These are phyloP conservation scores for Stichodactyla helianthus DNA, from an alignment of 64 coral and sea anemone genomes.

Conservation along the genomic window DNA sequence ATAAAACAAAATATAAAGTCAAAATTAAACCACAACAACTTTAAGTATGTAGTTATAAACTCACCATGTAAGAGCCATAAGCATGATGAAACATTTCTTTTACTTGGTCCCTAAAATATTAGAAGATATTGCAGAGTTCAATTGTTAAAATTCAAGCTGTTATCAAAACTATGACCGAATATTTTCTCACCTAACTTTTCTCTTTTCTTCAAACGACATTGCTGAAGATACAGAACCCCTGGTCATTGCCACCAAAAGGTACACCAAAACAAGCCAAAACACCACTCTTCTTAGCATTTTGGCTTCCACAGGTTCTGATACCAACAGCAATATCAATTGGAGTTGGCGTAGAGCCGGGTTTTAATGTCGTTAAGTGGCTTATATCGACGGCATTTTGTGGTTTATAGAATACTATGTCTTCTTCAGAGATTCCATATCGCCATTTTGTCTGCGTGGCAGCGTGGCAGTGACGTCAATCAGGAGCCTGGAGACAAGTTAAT, in stretches of 20 bases:
- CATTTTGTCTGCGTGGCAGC: slow-evolving; percentile 65
- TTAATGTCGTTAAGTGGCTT: slow-evolving; percentile 3
- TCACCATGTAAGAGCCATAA: slow-evolving; percentile 95
- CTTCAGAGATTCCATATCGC: slow-evolving; percentile 29
- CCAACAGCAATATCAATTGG: slow-evolving; percentile 30
- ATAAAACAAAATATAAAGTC: neutral
- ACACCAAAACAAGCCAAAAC: slow-evolving; percentile 33
- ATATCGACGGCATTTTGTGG: slow-evolving; percentile 26
- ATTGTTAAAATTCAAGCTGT: too few species aligned
- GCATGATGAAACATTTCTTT: slow-evolving; percentile 98
- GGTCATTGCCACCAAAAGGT: slow-evolving; percentile 24
- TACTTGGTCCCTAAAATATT: slow-evolving; percentile 65
- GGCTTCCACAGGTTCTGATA: neutral
- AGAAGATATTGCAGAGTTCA: neutral
- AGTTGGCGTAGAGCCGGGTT: slow-evolving; percentile 22
- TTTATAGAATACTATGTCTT: neutral
- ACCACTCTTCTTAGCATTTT: slow-evolving; percentile 18
- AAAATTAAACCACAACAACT: neutral
- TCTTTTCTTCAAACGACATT: slow-evolving; percentile 53
- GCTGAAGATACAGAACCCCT: slow-evolving; percentile 37
- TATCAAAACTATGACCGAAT: too few species aligned
- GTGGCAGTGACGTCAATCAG: slow-evolving; percentile 61
- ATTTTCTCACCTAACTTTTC: slow-evolving; percentile 31
- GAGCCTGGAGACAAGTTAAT: slow-evolving; percentile 40
- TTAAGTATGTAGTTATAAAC: slow-evolving; percentile 18